Percentiles rank a stretch among this genome's conserved stretches.
phyloP scores from a whole-genome alignment of 2,888 invertebrate genomes.

The Limnephilus rhombicus region DNA sequence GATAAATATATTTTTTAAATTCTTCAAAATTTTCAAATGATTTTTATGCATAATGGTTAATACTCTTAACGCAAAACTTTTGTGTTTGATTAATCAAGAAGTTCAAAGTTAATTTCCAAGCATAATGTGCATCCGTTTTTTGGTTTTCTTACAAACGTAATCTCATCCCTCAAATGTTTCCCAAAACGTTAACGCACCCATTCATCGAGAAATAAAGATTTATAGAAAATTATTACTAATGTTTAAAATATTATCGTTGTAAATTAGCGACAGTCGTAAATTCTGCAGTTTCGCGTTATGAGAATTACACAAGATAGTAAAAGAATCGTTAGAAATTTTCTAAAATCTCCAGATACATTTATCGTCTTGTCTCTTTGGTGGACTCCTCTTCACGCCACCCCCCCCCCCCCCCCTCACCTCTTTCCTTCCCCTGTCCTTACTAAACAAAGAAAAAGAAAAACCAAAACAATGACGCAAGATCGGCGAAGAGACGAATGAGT shows the following conservation, averaged over 20 bases:
- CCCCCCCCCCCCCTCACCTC: background rate
- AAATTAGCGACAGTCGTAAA: no score
- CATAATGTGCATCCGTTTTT: no score
- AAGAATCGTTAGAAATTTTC: background rate
- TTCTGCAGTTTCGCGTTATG: background rate
- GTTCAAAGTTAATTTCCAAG: background rate
- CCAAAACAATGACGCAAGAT: background rate
- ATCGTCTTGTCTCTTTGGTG: background rate
- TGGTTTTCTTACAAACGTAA: no score
- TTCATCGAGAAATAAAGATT: background rate
- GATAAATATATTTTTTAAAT: background rate
- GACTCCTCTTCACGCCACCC: background rate
- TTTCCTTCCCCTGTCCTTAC: background rate
- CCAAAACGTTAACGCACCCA: background rate
- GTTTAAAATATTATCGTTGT: no score
- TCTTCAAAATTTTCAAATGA: background rate
- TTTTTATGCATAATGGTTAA: background rate
- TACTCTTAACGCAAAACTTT: background rate
- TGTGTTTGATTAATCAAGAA: background rate
- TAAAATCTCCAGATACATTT: background rate
- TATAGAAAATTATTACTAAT: no score
- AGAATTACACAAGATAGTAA: background rate
- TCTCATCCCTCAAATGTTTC: background rate
- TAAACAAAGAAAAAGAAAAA: background rate
- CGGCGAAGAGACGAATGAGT: background rate